Conservation (phyloP, 2,888 invertebrate species). For the Cybosia mesomella region DNA sequence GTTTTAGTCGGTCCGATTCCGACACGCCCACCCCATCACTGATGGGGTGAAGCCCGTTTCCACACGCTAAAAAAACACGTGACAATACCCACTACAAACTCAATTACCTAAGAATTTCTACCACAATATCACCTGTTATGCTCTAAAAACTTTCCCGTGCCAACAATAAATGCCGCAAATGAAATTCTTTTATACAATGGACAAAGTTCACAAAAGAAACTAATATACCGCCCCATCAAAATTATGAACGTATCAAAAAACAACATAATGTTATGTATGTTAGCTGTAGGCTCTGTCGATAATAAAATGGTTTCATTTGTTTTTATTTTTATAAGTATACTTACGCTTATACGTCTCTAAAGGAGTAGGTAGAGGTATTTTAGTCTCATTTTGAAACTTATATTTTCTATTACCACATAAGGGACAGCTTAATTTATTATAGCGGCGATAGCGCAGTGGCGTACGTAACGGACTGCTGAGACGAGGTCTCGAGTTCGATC, state of each 20-base stretch:
- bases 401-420: no score
- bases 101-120: conserved; percentile 13
- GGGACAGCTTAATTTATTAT: no score
- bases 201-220: conserved; percentile 44
- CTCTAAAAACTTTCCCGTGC: conserved; percentile 31
- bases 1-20: no score
- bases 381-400: no score
- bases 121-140: conserved; percentile 18
- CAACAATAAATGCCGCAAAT: conserved; percentile 49
- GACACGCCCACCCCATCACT: no score
- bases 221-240: conserved; percentile 46
- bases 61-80: no score
- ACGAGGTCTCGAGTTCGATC: no score
- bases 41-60: no score
- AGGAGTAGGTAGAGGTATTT: not conserved
- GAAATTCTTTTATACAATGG: conserved; percentile 48
- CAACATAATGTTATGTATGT: conserved; percentile 28
- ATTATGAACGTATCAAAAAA: conserved; percentile 37
- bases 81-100: not conserved
- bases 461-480: no score
- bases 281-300: not conserved
- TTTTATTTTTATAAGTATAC: not conserved
- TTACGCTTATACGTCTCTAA: not conserved
- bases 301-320: conserved; percentile 24
- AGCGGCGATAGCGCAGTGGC: no score